Conservation (phyloP, 92 coral and sea anemone species). For the Heliopora coerulea region DNA sequence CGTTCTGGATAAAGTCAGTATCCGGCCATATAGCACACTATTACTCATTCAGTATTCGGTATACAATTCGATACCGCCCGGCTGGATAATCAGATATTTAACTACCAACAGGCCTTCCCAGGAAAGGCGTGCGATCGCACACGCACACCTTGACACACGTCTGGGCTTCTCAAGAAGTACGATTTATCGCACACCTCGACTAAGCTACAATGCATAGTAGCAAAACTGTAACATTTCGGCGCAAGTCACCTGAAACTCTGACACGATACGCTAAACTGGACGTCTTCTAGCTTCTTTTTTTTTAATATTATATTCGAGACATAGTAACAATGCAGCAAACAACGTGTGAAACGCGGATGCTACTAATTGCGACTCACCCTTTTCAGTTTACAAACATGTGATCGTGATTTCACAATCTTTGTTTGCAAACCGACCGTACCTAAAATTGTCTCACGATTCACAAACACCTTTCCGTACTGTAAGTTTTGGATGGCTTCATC, state of each 20-base stretch:
- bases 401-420: neutral
- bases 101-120: too few species aligned
- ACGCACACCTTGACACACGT: neutral
- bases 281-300: too few species aligned
- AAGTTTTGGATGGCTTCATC: neutral
- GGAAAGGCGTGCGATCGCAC: too few species aligned
- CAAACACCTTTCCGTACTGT: neutral
- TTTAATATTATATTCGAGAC: neutral
- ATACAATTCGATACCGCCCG: too few species aligned
- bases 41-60: too few species aligned
- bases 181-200: conserved; percentile 1
- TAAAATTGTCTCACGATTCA: neutral
- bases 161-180: neutral
- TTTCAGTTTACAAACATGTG: neutral
- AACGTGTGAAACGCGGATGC: neutral
- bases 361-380: neutral
- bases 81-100: too few species aligned
- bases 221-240: neutral
- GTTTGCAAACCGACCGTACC: neutral
- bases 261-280: neutral
- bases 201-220: neutral
- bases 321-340: neutral
- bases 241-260: neutral
- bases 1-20: too few species aligned
- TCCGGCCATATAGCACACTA: too few species aligned